Evolutionary conservation across 2,797 vertebrate species (phyloP).

Genomic region (Sarcoramphus papa): DNA sequence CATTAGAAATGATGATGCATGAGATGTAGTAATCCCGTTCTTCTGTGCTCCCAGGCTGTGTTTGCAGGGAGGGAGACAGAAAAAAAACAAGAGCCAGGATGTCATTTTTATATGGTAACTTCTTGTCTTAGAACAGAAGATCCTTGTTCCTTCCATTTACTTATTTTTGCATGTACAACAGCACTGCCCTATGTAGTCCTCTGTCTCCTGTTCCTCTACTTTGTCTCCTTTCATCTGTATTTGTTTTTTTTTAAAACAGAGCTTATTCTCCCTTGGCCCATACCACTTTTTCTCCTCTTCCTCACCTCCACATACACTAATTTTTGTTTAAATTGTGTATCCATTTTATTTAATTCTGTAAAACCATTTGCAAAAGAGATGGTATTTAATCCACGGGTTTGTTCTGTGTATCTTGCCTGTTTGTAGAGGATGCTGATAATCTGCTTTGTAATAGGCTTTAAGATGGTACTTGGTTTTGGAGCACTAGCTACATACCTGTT

Average conservation of each 20-base stretch:
- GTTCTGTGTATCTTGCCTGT: background rate
- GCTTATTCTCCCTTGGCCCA: background rate
- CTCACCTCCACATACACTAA: background rate
- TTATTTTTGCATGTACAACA: background rate
- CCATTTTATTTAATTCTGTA: background rate
- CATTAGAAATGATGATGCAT: background rate
- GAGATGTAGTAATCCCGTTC: background rate
- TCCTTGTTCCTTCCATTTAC: background rate
- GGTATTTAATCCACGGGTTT: background rate
- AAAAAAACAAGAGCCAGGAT: background rate
- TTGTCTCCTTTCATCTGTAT: background rate
- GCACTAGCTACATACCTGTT: background rate
- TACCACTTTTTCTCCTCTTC: background rate
- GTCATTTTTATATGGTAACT: background rate
- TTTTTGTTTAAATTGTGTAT: background rate
- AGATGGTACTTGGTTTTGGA: background rate
- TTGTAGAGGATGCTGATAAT: background rate
- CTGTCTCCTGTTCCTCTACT: background rate
- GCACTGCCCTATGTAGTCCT: background rate
- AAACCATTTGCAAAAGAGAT: background rate
- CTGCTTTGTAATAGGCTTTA: background rate
- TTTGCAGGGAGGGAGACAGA: background rate
- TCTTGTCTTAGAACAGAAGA: background rate
- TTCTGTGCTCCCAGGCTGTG: background rate
- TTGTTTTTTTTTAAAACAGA: background rate